Evolutionary conservation across 2,113 vertebrate species (phyloP).

Genomic region (Donacobius atricapilla): DNA sequence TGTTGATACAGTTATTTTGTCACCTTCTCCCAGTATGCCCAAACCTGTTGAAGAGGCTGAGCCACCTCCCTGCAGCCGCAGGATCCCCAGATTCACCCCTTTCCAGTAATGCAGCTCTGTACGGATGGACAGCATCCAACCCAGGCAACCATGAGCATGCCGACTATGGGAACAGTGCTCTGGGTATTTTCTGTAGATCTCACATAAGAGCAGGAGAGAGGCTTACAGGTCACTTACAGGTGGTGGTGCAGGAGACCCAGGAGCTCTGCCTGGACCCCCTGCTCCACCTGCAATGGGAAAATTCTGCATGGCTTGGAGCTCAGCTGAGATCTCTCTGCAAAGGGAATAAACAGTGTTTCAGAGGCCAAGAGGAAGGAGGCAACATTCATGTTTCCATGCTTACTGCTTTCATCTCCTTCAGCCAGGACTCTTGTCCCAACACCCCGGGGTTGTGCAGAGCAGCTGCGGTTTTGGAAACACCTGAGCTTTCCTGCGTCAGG

Average conservation of each 20-base stretch:
- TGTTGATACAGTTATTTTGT: accelerated
- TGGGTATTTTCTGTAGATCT: background rate
- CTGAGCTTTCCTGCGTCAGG: background rate
- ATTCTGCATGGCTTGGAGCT: background rate
- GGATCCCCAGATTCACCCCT: background rate
- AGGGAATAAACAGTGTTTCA: background rate
- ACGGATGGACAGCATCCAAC: background rate
- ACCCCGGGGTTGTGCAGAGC: background rate
- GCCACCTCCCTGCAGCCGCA: accelerated
- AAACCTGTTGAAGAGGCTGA: background rate
- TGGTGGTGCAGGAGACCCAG: background rate
- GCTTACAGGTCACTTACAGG: background rate
- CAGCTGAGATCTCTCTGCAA: background rate
- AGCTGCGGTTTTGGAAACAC: background rate
- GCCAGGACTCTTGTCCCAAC: accelerated
- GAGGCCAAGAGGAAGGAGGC: background rate
- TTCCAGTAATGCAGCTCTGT: background rate
- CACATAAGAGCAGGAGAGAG: background rate
- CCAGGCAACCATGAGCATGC: accelerated
- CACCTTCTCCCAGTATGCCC: background rate
- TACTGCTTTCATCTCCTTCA: background rate
- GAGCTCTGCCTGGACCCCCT: background rate
- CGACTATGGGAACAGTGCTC: accelerated
- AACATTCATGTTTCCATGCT: background rate
- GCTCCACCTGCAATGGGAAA: background rate